These are phyloP conservation scores for Romanogobio albipinnatus DNA, from an alignment of 2,113 vertebrate genomes.

Conservation along the genomic window DNA sequence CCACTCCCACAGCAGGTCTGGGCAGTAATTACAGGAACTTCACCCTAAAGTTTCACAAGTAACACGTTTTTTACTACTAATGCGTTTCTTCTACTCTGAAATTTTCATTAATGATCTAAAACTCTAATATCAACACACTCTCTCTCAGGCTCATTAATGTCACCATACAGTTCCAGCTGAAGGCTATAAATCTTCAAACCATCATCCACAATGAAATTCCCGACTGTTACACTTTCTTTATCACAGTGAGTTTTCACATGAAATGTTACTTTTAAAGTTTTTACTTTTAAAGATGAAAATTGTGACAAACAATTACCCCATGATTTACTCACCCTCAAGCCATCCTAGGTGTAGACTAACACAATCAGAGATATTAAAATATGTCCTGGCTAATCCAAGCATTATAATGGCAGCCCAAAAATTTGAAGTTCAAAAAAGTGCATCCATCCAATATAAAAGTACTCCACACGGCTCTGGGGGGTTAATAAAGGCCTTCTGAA, in stretches of 20 bases:
- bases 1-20: slow-evolving; percentile 41
- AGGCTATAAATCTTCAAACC: slow-evolving; percentile 94
- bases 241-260: slow-evolving; percentile 77
- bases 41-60: slow-evolving; percentile 96
- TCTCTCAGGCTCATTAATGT: slow-evolving; percentile 85
- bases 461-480: too few relatives aligned
- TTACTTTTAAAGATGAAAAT: too few relatives aligned
- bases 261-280: too few relatives aligned
- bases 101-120: not conserved
- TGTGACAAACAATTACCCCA: too few relatives aligned
- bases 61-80: slow-evolving; percentile 47
- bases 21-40: slow-evolving; percentile 82
- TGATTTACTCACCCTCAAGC: too few relatives aligned
- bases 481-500: too few relatives aligned
- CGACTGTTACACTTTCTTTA: slow-evolving; percentile 92
- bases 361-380: too few relatives aligned
- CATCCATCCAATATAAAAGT: too few relatives aligned
- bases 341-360: too few relatives aligned
- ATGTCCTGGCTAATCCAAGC: too few relatives aligned
- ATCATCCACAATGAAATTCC: slow-evolving; percentile 96
- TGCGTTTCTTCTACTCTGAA: not conserved
- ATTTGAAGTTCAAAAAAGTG: too few relatives aligned
- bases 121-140: not conserved
- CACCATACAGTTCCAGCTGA: slow-evolving; percentile 90
- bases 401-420: too few relatives aligned